A percentile compares a stretch with the other conserved stretches of the same genome.
Conservation (phyloP, 1,140 invertebrate species). For the Diorhabda elongata region DNA sequence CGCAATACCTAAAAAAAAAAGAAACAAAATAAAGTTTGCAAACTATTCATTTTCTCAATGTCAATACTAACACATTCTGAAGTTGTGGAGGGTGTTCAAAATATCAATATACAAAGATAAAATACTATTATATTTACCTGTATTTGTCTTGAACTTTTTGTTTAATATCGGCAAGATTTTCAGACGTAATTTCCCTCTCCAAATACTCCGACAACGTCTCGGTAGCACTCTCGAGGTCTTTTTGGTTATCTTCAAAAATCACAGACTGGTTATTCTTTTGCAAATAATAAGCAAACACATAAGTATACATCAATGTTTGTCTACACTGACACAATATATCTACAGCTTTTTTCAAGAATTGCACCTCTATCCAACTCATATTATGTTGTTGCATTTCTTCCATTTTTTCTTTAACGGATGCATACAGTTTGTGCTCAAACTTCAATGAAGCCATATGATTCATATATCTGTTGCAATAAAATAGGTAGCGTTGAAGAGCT, state of each 20-base stretch:
- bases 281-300: conserved; percentile 98
- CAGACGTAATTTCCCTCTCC: conserved; percentile 95
- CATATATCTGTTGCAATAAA: conserved; percentile 99
- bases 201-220: conserved; percentile 96
- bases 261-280: conserved; percentile 97
- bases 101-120: not conserved
- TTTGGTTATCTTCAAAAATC: conserved; percentile 99
- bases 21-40: not conserved
- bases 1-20: conserved; percentile 80
- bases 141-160: conserved; percentile 99
- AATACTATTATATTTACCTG: conserved; percentile 57
- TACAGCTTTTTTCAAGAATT: conserved; percentile 96
- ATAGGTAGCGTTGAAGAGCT: conserved; percentile 89
- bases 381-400: conserved; percentile 99
- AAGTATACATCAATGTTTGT: conserved; percentile 98
- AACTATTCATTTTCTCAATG: too few relatives aligned
- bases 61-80: not conserved
- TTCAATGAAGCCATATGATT: conserved; percentile 99
- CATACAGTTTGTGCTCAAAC: conserved; percentile 95
- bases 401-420: conserved; percentile 95
- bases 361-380: conserved; percentile 99
- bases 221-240: conserved; percentile 94
- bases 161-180: conserved; percentile 96
- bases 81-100: not conserved
- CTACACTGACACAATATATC: conserved; percentile 96